Evolutionary conservation across 1,140 invertebrate species (phyloP).

Genomic region (Holcopasites calliopsidis): DNA sequence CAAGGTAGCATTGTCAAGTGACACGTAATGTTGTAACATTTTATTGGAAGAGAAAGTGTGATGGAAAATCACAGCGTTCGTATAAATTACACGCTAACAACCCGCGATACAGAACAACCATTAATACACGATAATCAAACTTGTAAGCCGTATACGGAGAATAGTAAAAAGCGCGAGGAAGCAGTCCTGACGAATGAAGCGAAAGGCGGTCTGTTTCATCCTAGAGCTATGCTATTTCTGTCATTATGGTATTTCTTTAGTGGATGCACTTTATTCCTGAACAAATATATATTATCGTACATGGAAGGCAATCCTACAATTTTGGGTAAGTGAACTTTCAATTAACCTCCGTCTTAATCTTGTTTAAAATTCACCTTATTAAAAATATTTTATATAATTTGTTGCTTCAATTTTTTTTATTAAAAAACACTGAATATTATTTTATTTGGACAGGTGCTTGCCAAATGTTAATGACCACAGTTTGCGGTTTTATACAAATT

Average conservation of each 20-base stretch:
- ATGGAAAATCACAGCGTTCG: conserved; percentile 72
- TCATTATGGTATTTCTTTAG: conserved; percentile 90
- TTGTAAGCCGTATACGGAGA: conserved; percentile 66
- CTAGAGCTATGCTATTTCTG: conserved; percentile 85
- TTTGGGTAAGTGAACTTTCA: conserved; percentile 82
- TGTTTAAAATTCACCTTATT: neutral
- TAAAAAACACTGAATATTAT: conserved; percentile 22
- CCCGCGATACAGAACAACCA: conserved; percentile 66
- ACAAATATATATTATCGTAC: conserved; percentile 91
- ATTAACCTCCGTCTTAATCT: too few relatives aligned
- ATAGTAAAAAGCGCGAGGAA: conserved; percentile 68
- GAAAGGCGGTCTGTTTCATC: conserved; percentile 82
- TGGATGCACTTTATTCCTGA: conserved; percentile 89
- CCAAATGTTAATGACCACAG: conserved; percentile 89
- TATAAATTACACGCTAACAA: conserved; percentile 66
- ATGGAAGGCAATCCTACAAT: conserved; percentile 89
- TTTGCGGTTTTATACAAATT: conserved; percentile 89
- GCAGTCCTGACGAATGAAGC: conserved; percentile 64
- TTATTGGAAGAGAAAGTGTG: conserved; percentile 22
- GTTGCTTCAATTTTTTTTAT: neutral
- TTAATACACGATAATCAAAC: conserved; percentile 60
- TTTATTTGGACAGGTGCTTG: conserved; percentile 79
- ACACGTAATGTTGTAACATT: conserved; percentile 22
- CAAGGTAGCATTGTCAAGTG: neutral
- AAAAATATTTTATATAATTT: neutral